Percentiles rank a stretch among this genome's conserved stretches.
phyloP scores from a whole-genome alignment of 1,140 invertebrate species.

The Streblospio benedicti region DNA sequence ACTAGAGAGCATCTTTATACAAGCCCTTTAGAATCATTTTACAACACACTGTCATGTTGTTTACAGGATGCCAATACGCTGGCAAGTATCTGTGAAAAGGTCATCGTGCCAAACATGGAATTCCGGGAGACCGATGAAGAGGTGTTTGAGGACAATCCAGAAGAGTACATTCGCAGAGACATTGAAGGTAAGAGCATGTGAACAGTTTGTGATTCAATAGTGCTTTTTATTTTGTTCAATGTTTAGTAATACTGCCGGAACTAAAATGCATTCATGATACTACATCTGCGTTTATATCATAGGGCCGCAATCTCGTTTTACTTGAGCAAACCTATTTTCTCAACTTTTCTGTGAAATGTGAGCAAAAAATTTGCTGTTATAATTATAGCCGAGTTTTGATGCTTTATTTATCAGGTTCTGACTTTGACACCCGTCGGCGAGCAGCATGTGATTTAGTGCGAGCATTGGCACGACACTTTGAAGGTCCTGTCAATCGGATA shows the following conservation, averaged over 20 bases:
- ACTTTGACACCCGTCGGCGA: slow-evolving; percentile 86
- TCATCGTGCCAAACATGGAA: slow-evolving; percentile 96
- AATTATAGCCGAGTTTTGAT: too few species aligned
- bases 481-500: slow-evolving; percentile 81
- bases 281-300: background rate
- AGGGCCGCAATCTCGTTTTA: too few species aligned
- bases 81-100: slow-evolving; percentile 89
- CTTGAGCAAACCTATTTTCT: too few species aligned
- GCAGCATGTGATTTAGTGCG: slow-evolving; percentile 93
- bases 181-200: slow-evolving; percentile 79
- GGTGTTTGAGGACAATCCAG: slow-evolving; percentile 93
- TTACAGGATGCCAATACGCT: slow-evolving; percentile 68
- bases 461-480: slow-evolving; percentile 78
- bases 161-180: slow-evolving; percentile 93
- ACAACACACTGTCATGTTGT: too few species aligned
- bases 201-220: background rate
- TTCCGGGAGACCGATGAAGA: slow-evolving; percentile 90
- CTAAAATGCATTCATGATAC: background rate
- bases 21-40: too few species aligned
- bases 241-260: background rate
- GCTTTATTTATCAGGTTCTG: too few species aligned
- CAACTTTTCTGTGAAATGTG: too few species aligned
- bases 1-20: too few species aligned
- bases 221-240: background rate
- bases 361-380: too few species aligned